A percentile compares a stretch with the other conserved stretches of the same genome.
These are phyloP conservation scores for Pan troglodytes DNA, from an alignment of 2,113 vertebrate genomes.

Conservation along the genomic window DNA sequence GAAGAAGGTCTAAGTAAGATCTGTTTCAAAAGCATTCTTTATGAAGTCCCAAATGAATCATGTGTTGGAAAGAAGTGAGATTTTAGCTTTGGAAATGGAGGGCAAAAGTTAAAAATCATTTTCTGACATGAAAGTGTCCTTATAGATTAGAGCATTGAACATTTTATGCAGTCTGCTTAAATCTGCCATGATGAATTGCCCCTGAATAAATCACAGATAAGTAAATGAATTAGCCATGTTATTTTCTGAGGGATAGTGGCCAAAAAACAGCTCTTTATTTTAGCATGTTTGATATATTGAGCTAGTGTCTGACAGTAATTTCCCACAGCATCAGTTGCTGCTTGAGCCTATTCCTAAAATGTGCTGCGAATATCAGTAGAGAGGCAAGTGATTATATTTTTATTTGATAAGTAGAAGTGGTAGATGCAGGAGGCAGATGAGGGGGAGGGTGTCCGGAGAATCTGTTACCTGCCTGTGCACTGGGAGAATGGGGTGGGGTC, in stretches of 20 bases:
- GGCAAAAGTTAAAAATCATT: slow-evolving; percentile 12
- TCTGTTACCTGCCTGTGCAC: too few relatives aligned
- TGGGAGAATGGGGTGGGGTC: too few relatives aligned
- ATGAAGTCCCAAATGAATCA: neutral
- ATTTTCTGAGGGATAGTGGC: neutral
- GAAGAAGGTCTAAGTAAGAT: neutral
- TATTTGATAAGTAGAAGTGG: neutral
- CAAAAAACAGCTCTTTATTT: neutral
- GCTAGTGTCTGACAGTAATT: neutral
- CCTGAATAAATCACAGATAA: neutral
- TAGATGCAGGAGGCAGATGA: too few relatives aligned
- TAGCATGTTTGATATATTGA: neutral
- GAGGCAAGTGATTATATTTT: neutral
- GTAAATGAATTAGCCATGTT: slow-evolving; percentile 1
- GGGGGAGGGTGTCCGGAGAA: too few relatives aligned
- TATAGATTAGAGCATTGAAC: neutral
- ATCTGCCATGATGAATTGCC: neutral
- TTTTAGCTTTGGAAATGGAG: slow-evolving; percentile 27
- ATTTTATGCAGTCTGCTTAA: neutral
- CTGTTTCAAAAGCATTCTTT: neutral
- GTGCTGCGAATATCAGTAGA: neutral
- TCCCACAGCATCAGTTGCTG: neutral
- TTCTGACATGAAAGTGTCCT: neutral
- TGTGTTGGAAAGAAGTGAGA: neutral
- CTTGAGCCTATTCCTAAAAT: neutral